Conservation (phyloP, 2,888 invertebrate genomes). For the Pollenia labialis region DNA sequence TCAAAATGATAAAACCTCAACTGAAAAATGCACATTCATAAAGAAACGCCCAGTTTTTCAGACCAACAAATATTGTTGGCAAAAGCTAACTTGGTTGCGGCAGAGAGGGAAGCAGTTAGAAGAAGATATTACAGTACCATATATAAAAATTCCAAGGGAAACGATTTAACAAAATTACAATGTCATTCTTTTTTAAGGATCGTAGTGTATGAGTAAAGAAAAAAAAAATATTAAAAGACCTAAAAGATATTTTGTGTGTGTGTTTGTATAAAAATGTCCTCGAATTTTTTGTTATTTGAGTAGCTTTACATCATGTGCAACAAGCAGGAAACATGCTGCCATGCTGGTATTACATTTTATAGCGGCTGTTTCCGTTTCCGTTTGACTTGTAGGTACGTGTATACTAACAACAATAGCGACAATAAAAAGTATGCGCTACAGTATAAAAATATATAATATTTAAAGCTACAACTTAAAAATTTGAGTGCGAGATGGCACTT, state of each 20-base stretch:
- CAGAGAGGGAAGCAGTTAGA: background rate
- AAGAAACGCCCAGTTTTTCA: constrained; percentile 59
- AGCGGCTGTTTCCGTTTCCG: constrained; percentile 75
- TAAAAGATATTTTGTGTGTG: constrained; percentile 25
- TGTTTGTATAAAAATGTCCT: constrained; percentile 29
- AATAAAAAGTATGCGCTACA: constrained; percentile 34
- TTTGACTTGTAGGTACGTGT: constrained; percentile 74
- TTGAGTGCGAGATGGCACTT: constrained; percentile 9
- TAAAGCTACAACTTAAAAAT: constrained; percentile 56
- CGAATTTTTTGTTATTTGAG: constrained; percentile 62
- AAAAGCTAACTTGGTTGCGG: constrained; percentile 41
- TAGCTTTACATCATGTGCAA: constrained; percentile 73
- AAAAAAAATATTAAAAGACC: background rate
- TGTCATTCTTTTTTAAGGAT: constrained; percentile 63
- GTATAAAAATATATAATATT: constrained; percentile 48
- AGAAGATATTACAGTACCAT: constrained; percentile 45
- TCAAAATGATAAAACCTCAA: constrained; percentile 62
- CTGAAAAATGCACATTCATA: constrained; percentile 44
- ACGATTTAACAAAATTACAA: constrained; percentile 72
- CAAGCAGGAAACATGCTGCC: constrained; percentile 73
- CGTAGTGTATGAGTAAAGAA: constrained; percentile 8
- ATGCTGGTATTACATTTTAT: constrained; percentile 74
- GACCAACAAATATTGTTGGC: constrained; percentile 28
- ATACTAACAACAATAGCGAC: constrained; percentile 57
- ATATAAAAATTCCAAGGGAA: constrained; percentile 63